Base-by-base conservation (phyloP, 2,113 vertebrate genomes). In the Paralichthys olivaceus region DNA sequence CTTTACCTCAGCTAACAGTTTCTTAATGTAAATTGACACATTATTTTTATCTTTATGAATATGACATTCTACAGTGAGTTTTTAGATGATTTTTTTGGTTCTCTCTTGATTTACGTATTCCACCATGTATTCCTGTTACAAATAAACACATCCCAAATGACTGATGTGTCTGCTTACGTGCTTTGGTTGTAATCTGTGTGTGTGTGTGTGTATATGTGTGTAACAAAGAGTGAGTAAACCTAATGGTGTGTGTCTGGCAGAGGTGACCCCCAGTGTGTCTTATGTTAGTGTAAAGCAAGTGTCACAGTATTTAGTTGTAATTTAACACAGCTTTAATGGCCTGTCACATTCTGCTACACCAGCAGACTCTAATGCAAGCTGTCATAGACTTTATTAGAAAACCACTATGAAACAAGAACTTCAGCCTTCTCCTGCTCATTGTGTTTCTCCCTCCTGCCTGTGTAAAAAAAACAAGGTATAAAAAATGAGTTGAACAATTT, bases 21-120 rank as follows among this genome's bases (percentile, higher is more conserved):
- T 97, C 96, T 96, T 96, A 96, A 96, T 95, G 94, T 96, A 90
- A 94, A 92, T 91, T 95, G 93, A 95, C 95, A 94, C 94, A 81
- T 97, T 97, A 95, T 98, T 99, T 98, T 98, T 96, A 97, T 96
- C 96, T 96, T 96, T 93, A 94, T 95, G 95, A 97, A 94, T 93
- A 95, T 94, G 69, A 91, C 95, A 95, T 96, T 95, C 94, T 94
- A 92, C 94, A 91, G 93, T 96, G 94, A 86, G 89, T 96, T 99
- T 98, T 96, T 96, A 96, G 95, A 96, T 91, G 82, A 90, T 56
- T 40, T 93, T 89, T 85, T 89, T 76, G 69, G 83, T 91, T 90
- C 79, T 86, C 94, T 95, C 93, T 96, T 97, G 92, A 96, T 97
- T 98, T 97, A 95, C 94, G 96, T 97, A 96, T 96, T 93, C 94